Evolutionary conservation across 2,888 invertebrate species (phyloP).

Genomic region (Amphimallon solstitiale): DNA sequence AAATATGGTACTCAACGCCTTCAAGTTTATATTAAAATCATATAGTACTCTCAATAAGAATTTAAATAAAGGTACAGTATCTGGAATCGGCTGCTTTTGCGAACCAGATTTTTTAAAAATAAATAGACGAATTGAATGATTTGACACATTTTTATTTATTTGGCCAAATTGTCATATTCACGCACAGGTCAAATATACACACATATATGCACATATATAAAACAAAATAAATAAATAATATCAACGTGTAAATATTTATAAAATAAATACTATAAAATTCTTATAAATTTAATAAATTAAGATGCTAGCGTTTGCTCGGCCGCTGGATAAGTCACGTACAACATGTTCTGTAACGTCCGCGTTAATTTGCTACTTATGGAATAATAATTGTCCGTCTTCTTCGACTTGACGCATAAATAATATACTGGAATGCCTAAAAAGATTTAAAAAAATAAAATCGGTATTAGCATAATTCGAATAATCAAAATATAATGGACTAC

Average conservation of each 20-base stretch:
- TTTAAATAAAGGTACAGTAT: no score
- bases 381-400: conserved; percentile 67
- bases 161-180: conserved; percentile 12
- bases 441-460: conserved; percentile 49
- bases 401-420: conserved; percentile 75
- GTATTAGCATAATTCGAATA: no score
- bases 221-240: conserved; percentile 29
- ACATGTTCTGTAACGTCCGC: conserved; percentile 70
- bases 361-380: conserved; percentile 65
- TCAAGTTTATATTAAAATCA: no score
- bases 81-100: no score
- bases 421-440: conserved; percentile 81
- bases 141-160: conserved; percentile 12
- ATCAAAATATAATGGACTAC: no score
- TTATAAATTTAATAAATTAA: conserved; percentile 28
- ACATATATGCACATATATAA: background rate
- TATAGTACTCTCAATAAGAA: no score
- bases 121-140: background rate
- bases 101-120: background rate
- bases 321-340: conserved; percentile 72
- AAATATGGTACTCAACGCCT: no score
- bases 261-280: conserved; percentile 32
- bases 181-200: background rate
- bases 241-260: conserved; percentile 31
- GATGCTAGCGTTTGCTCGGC: conserved; percentile 67